phyloP scores from a whole-genome alignment of 2,888 invertebrate species.

The Epistrophe eligans region DNA sequence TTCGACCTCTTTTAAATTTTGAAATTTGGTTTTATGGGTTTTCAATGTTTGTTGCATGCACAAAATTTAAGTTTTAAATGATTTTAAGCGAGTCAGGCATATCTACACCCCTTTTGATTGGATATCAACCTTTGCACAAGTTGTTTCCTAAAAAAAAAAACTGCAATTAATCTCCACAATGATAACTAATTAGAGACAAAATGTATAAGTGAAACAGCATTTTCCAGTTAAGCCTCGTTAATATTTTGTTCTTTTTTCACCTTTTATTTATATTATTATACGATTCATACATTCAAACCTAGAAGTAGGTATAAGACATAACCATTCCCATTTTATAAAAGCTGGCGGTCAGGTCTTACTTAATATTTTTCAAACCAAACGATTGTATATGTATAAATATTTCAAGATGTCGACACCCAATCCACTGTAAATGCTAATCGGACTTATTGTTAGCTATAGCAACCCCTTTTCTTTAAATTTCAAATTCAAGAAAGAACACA shows the following conservation, averaged over 20 bases:
- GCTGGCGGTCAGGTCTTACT: constrained; percentile 12
- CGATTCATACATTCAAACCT: too few species aligned
- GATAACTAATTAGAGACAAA: not conserved
- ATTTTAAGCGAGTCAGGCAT: too few species aligned
- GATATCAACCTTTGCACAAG: not conserved
- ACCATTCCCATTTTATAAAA: not conserved
- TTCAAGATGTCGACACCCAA: constrained; percentile 68
- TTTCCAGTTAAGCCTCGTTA: constrained; percentile 1
- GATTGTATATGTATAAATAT: constrained; percentile 22
- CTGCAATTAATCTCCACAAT: not conserved
- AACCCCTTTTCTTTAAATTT: constrained; percentile 62
- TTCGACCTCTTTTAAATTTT: too few species aligned
- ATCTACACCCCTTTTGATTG: too few species aligned
- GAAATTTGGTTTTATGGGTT: too few species aligned
- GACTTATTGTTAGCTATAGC: constrained; percentile 48
- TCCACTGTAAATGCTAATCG: constrained; percentile 58
- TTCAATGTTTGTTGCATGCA: too few species aligned
- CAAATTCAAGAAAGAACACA: constrained; percentile 52
- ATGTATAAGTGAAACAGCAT: not conserved
- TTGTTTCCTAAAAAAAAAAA: not conserved
- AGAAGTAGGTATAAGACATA: not conserved
- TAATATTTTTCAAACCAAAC: constrained; percentile 37
- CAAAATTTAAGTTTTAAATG: too few species aligned
- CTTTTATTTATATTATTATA: constrained; percentile 1
- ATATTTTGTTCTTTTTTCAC: not conserved